Evolutionary conservation across 2,888 invertebrate genomes (phyloP), one percentile per base, ranked within the genome.

Genomic region (Chrysina gloriosa): DNA sequence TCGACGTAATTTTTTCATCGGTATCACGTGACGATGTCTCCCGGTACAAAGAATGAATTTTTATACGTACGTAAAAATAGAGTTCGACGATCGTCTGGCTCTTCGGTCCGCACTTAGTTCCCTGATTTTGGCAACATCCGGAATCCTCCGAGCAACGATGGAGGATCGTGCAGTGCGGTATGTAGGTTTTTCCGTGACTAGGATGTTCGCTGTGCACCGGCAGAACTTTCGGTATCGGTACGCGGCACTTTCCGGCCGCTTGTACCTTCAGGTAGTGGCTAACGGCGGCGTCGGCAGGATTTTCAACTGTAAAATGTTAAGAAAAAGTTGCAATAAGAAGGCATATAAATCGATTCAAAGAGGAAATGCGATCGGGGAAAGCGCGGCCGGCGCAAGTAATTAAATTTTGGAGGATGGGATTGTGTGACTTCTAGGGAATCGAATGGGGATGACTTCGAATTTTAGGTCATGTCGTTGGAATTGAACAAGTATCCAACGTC

Each of bases 101-200:
- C 78, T 92, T 91, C 0, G 95, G 92, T 9, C 90, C 92, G 83
- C 96, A 96, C 45, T 90, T 90, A 70, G 90, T 87, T 0, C 86
- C 84, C 70, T 90, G 90, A 69, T 88, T 87, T n/a, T 77, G 73
- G 81, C 97, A 97, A 84, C 96, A 97, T 63, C 96, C 96, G 16
- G 93, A 90, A 83, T 94, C 94, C 74, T 94, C 93, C 7, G 92
- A 90, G 82, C 97, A 97, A 71, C 94, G 89, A 80, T 96, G 92
- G 63, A 97, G 84, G 61, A 93, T 88, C 11, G 95, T 95, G 80
- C 95, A 96, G 56, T 92, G 91, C 0, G 97, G 96, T 77, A 90
- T 86, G 84, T 94, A 96, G 16, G 88, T 86, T 74, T 91, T 92
- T 70, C 89, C 87, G 1, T 90, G 86, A 69, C 90, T 88, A 0